Conservation (phyloP, 1,140 invertebrate species). For the Dinothrombium tinctorium region DNA sequence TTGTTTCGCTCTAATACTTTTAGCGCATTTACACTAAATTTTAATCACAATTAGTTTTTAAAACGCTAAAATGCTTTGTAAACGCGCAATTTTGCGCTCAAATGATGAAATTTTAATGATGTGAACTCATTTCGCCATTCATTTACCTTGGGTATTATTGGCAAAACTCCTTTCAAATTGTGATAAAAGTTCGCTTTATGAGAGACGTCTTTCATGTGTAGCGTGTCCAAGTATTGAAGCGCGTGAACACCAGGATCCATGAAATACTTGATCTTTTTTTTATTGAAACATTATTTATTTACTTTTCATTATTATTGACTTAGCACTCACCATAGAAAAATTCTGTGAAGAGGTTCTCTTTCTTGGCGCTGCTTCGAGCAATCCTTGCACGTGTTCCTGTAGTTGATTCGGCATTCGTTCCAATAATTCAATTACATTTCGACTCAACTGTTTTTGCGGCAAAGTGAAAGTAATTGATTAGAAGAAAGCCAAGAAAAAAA, state of each 20-base stretch:
- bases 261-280: constrained; percentile 30
- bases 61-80: too few species aligned
- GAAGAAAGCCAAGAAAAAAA: too few species aligned
- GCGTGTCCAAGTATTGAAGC: constrained; percentile 70
- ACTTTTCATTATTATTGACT: neutral
- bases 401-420: constrained; percentile 50
- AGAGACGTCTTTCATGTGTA: constrained; percentile 65
- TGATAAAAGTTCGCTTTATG: constrained; percentile 75
- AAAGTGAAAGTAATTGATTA: too few species aligned
- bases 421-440: constrained; percentile 47
- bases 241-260: constrained; percentile 66
- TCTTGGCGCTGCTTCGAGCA: constrained; percentile 51
- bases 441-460: constrained; percentile 54
- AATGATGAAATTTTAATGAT: too few species aligned
- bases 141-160: constrained; percentile 66
- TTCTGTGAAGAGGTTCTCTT: constrained; percentile 63
- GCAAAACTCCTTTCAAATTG: constrained; percentile 55
- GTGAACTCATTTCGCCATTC: too few species aligned
- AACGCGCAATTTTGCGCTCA: too few species aligned
- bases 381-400: constrained; percentile 58
- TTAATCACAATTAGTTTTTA: too few species aligned
- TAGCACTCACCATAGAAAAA: constrained; percentile 45
- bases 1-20: too few species aligned
- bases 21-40: too few species aligned
- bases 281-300: neutral